Base-by-base conservation (phyloP, 2,888 invertebrate genomes). In the Serrognathus titanus region DNA sequence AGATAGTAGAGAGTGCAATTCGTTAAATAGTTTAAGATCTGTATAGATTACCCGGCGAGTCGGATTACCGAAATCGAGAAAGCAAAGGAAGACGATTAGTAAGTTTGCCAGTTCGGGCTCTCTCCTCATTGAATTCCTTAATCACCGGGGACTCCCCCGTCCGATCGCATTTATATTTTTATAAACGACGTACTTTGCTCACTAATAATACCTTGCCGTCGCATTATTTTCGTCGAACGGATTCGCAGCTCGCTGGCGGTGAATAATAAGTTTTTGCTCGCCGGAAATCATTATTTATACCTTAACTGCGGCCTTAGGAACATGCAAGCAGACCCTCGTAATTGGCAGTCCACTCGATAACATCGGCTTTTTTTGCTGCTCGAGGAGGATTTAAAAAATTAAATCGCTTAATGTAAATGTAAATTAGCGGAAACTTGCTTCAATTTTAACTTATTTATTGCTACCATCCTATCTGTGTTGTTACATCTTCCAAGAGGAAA, bases 21-120 rank as follows among this genome's bases (percentile, higher is more conserved):
- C 65, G 64, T 69, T 70, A 71, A 71, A 72, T 70, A 71, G 72
- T 72, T 72, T 69, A 71, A 71, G 69, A 69, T 69, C 67, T 63
- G 68, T 69, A 71, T 71, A 71, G 73, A 72, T 73, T 71, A 71
- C 67, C 59, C 66, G 69, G 65, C 67, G 64, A 66, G 66, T 65
- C 62, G 68, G 69, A 69, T 70, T 69, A 65, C 65, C 59, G 63
- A 71, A 72, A 73, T 72, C 69, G 69, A 52, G 63, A 68, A 69
- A 70, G 71, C 71, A 72, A 62, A 71, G 71, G 72, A 71, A 69
- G 66, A 69, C 70, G 68, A 71, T 72, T 69, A 70, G 67, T 64
- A 69, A 71, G 64, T 69, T 69, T 66, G 64, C 66, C 61, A 63
- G 64, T 68, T 69, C 60, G 61, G 57, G 16, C 16, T 16, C 66